These are phyloP conservation scores for Xenopus petersii DNA, from an alignment of 2,797 vertebrate genomes.

Conservation along the genomic window DNA sequence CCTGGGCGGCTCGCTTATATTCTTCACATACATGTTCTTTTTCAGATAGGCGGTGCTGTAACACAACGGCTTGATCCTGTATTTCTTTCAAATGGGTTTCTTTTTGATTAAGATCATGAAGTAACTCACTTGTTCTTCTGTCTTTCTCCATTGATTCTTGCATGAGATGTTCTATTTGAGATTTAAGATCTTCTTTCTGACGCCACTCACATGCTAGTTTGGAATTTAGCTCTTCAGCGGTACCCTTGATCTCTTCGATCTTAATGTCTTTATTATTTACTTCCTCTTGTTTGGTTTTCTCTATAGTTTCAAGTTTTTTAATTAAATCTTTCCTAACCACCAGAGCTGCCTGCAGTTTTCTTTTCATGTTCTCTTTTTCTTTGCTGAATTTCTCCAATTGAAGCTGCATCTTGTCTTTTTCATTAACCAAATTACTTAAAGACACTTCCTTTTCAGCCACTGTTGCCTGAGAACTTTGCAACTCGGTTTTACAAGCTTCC, in stretches of 20 bases:
- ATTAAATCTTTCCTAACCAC: slow-evolving; percentile 77
- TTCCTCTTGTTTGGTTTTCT: slow-evolving; percentile 65
- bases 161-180: slow-evolving; percentile 59
- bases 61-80: slow-evolving; percentile 48
- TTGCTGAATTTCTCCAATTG: slow-evolving; percentile 65
- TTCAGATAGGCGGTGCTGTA: slow-evolving; percentile 59
- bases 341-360: slow-evolving; percentile 82
- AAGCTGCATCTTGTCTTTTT: slow-evolving; percentile 62
- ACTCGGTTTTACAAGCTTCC: slow-evolving; percentile 58
- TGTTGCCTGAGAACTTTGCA: slow-evolving; percentile 51
- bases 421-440: slow-evolving; percentile 59
- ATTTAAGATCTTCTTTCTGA: slow-evolving; percentile 56
- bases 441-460: slow-evolving; percentile 58
- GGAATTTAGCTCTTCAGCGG: slow-evolving; percentile 60
- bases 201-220: slow-evolving; percentile 55
- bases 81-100: slow-evolving; percentile 54
- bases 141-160: slow-evolving; percentile 68
- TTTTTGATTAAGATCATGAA: slow-evolving; percentile 54
- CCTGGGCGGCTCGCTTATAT: slow-evolving; percentile 57
- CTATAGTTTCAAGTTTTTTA: slow-evolving; percentile 72
- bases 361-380: slow-evolving; percentile 79
- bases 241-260: slow-evolving; percentile 57
- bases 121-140: slow-evolving; percentile 54
- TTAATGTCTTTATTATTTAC: slow-evolving; percentile 57
- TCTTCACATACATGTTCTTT: slow-evolving; percentile 63